Conservation (phyloP, 2,113 vertebrate genomes). For the Pseudonaja textilis region DNA sequence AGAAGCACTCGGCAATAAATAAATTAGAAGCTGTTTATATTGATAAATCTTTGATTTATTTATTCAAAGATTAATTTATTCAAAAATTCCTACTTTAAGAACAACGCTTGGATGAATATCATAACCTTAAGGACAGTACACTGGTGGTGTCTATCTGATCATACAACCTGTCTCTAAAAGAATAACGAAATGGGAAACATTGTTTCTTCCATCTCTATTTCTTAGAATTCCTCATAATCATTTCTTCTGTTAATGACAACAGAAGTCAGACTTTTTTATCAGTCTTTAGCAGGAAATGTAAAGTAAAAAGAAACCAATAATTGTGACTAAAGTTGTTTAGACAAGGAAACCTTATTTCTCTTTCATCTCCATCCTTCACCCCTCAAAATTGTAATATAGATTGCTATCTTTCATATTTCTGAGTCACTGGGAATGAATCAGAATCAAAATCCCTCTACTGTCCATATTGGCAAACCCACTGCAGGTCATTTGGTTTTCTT, state of each 20-base stretch:
- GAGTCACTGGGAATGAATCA: not conserved
- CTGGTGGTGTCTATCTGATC: not conserved
- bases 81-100: not conserved
- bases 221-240: not conserved
- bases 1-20: not conserved
- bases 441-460: not conserved
- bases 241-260: not conserved
- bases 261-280: not conserved
- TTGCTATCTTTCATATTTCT: not conserved
- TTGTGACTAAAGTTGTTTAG: not conserved
- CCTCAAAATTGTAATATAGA: not conserved
- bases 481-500: not conserved
- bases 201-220: not conserved
- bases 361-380: not conserved
- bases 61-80: not conserved
- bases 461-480: not conserved
- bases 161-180: not conserved
- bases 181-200: not conserved
- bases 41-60: not conserved
- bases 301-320: not conserved
- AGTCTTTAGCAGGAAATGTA: not conserved
- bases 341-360: not conserved
- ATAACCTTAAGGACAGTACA: not conserved
- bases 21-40: slow-evolving; percentile 5
- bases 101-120: not conserved